Evolutionary conservation across 2,888 invertebrate genomes (phyloP).

Genomic region (Auanema sp.): DNA sequence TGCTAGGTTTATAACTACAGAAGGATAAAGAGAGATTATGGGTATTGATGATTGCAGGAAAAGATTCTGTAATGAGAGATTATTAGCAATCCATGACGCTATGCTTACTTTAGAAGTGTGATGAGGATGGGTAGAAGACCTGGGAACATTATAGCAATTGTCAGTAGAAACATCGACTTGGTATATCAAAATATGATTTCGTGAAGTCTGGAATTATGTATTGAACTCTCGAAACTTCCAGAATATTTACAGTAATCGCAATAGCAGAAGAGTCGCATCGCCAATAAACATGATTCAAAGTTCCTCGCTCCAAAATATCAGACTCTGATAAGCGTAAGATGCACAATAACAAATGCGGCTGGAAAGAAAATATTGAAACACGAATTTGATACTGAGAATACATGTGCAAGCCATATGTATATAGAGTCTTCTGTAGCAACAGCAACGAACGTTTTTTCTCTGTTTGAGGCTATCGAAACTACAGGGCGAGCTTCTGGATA

Average conservation of each 20-base stretch:
- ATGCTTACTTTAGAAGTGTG: conserved; percentile 37
- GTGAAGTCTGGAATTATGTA: conserved; percentile 49
- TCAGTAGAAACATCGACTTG: conserved; percentile 40
- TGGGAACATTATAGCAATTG: conserved; percentile 47
- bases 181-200: conserved; percentile 54
- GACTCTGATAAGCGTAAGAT: conserved; percentile 35
- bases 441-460: conserved; percentile 56
- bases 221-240: conserved; percentile 7
- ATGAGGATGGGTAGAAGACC: not conserved
- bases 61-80: conserved; percentile 10
- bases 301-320: conserved; percentile 51
- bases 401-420: conserved; percentile 56
- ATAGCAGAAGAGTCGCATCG: conserved; percentile 52
- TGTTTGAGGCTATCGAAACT: conserved; percentile 45
- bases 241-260: conserved; percentile 50
- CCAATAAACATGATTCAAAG: conserved; percentile 52
- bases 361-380: conserved; percentile 16
- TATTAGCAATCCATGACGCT: not conserved
- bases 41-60: conserved; percentile 40
- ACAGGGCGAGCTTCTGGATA: conserved; percentile 20
- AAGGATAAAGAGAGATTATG: conserved; percentile 39
- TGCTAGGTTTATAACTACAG: conserved; percentile 57
- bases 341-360: conserved; percentile 58
- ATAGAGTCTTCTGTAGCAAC: conserved; percentile 43
- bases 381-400: conserved; percentile 19